phyloP scores from a whole-genome alignment of 2,797 vertebrate genomes.

The Sebastes dallii region DNA sequence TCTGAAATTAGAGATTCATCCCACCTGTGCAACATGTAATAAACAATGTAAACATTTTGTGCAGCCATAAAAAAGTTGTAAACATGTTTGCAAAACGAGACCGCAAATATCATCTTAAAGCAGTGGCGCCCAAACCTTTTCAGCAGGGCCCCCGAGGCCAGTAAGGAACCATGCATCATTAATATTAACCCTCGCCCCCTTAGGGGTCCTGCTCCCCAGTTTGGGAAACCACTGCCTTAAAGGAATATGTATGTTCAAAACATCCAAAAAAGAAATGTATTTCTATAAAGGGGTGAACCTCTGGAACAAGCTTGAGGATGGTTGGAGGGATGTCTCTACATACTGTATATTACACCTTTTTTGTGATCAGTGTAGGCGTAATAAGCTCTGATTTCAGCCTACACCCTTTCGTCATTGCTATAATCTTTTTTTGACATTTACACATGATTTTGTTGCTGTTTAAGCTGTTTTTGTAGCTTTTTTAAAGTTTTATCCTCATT shows the following conservation, averaged over 20 bases:
- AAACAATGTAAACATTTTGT: not conserved
- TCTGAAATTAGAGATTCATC: not conserved
- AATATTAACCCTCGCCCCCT: not conserved
- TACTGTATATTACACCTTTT: not conserved
- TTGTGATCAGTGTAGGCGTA: not conserved
- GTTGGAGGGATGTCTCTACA: not conserved
- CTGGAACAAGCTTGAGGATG: not conserved
- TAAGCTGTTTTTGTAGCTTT: not conserved
- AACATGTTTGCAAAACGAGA: not conserved
- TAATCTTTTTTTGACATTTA: not conserved
- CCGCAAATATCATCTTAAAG: not conserved
- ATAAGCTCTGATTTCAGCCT: not conserved
- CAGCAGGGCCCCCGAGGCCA: not conserved
- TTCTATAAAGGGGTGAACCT: not conserved
- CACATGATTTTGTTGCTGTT: not conserved
- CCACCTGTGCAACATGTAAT: not conserved
- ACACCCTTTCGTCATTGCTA: not conserved
- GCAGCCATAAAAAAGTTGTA: not conserved
- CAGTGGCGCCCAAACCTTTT: too few species aligned
- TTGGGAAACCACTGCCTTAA: not conserved
- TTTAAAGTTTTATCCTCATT: not conserved
- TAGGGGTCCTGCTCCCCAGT: too few species aligned
- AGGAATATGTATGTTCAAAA: not conserved
- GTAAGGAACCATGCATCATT: not conserved
- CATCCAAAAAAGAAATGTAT: not conserved